Evolutionary conservation across 2,113 vertebrate species (phyloP).

Genomic region (Galemys pyrenaicus): DNA sequence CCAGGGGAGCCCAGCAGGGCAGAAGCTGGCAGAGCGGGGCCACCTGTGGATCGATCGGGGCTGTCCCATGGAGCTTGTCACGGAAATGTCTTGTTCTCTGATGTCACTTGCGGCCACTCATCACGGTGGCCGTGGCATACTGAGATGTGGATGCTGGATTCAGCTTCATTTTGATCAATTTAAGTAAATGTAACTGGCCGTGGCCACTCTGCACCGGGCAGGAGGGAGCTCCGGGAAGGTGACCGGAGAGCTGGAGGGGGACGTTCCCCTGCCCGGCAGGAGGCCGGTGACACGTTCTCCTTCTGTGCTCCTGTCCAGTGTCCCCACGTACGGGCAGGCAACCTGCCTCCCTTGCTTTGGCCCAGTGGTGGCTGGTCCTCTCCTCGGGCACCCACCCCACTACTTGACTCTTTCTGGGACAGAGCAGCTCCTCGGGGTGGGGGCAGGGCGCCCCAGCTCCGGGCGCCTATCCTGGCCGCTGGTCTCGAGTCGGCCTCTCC

Average conservation of each 20-base stretch:
- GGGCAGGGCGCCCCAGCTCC: background rate
- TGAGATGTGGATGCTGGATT: background rate
- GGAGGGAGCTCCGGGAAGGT: background rate
- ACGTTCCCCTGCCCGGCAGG: background rate
- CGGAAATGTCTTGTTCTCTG: background rate
- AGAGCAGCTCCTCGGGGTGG: background rate
- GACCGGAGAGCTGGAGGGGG: background rate
- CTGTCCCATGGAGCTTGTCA: background rate
- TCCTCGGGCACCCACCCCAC: background rate
- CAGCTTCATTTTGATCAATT: background rate
- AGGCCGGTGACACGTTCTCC: background rate
- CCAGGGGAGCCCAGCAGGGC: rapidly evolving
- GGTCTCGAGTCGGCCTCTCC: background rate
- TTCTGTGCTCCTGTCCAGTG: background rate
- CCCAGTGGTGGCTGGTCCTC: background rate
- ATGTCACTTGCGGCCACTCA: background rate
- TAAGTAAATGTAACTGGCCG: background rate
- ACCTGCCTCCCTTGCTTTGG: too few relatives aligned
- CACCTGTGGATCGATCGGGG: too few relatives aligned
- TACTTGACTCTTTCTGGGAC: background rate
- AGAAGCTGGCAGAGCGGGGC: too few relatives aligned
- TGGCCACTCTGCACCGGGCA: background rate
- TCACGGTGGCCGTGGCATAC: background rate
- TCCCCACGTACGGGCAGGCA: background rate
- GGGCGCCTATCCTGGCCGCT: too few relatives aligned